These are phyloP conservation scores for Oscheius myriophilus DNA, from an alignment of 2,888 invertebrate species.

Conservation along the genomic window DNA sequence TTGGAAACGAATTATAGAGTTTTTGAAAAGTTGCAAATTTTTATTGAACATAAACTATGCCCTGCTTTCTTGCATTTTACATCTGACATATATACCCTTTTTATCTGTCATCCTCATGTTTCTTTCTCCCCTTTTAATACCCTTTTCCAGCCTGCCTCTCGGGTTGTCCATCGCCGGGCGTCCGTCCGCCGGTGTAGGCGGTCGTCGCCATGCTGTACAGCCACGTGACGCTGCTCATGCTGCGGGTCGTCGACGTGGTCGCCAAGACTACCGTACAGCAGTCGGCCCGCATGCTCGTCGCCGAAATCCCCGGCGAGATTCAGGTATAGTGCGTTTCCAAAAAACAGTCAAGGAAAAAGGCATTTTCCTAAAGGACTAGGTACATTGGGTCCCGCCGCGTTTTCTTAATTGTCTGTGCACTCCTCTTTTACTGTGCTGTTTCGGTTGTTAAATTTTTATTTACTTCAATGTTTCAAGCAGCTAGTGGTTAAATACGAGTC, in stretches of 20 bases:
- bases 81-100: background rate
- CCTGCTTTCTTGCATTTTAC: too few relatives aligned
- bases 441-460: too few relatives aligned
- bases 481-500: too few relatives aligned
- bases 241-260: slow-evolving; percentile 68
- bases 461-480: too few relatives aligned
- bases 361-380: too few relatives aligned
- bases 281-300: slow-evolving; percentile 67
- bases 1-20: too few relatives aligned
- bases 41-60: too few relatives aligned
- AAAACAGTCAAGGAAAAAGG: background rate
- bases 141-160: background rate
- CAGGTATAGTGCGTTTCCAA: slow-evolving; percentile 48
- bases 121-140: background rate
- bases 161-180: background rate
- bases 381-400: too few relatives aligned
- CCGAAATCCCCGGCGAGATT: slow-evolving; percentile 68
- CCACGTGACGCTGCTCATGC: slow-evolving; percentile 68
- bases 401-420: too few relatives aligned
- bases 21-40: too few relatives aligned
- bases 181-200: slow-evolving; percentile 24
- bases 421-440: too few relatives aligned
- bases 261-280: slow-evolving; percentile 69
- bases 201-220: slow-evolving; percentile 56
- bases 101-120: background rate